Base-by-base conservation (phyloP, 2,113 vertebrate species). In the Melanocharis versteri region DNA sequence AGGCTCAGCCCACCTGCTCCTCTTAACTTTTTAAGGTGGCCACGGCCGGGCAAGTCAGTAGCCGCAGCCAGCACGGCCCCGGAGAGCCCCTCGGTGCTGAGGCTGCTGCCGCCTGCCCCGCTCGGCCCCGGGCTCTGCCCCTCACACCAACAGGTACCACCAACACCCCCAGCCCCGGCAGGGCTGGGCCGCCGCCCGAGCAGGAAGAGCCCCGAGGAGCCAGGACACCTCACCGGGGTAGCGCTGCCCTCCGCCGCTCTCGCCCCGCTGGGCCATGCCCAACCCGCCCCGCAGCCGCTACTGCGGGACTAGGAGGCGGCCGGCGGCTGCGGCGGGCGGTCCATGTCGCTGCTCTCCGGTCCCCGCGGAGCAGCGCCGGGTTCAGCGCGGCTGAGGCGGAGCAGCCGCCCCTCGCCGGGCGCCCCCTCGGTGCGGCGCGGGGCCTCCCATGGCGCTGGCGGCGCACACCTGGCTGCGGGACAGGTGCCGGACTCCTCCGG, bases 261-360 rank as follows among this genome's bases (percentile, higher is more conserved):
- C 89, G 60, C 78, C 95, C 8, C 35, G 92, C 77, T 92, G 92
- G 72, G 96, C 96, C 96, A 97, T 96, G 60, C 95, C 95, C 87
- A 22, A 58, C 47, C 47, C 45, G 35, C 72, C 64, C 77, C 86
- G 27, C 73, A 31, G 87, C 87, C 40, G 39, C 78, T 21, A 64
- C 87, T 23, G 89, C 50, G n/a, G 78, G 56, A 90, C 94, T 96
- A 96, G 31, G 51, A 75, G 35, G 71, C 83, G 71, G 94, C 89
- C 15, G 42, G 70, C 28, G 47, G 76, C 87, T 91, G 90, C 69
- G 57, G 82, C 73, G 53, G 22, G 21, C 47, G 30, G 3, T 65
- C 83, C 95, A 91, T 89, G 11, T 44, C 79, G 48, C 65, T 40
- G 45, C 73, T 27, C 76, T 40, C 45, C 54, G 24, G 8, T 50